Conservation (phyloP, 2,797 vertebrate species). For the Pantherophis vulpinus region DNA sequence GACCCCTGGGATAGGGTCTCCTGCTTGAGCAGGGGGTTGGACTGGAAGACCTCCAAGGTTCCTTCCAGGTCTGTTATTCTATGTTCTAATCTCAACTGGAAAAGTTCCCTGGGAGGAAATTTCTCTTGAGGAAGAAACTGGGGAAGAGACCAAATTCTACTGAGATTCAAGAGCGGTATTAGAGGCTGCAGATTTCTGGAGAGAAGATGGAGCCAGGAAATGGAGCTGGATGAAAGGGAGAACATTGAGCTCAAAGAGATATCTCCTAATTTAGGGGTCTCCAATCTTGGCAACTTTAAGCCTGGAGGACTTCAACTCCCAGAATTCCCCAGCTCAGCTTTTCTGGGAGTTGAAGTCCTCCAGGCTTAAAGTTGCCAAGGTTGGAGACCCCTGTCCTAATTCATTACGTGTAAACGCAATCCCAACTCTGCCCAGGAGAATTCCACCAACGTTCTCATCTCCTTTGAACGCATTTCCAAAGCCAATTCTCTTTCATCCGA, state of each 20-base stretch:
- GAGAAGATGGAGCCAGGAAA: not conserved
- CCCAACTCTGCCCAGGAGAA: not conserved
- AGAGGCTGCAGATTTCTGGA: not conserved
- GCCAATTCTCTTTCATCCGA: not conserved
- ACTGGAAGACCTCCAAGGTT: too few relatives aligned
- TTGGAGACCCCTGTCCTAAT: too few relatives aligned
- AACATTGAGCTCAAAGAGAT: not conserved
- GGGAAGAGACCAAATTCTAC: not conserved
- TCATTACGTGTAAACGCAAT: not conserved
- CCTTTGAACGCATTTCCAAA: not conserved
- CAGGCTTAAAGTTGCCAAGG: too few relatives aligned
- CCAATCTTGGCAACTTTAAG: too few relatives aligned
- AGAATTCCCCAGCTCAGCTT: too few relatives aligned
- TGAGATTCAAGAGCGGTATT: not conserved
- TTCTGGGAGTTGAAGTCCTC: too few relatives aligned
- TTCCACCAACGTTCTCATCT: not conserved
- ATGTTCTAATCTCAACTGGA: not conserved
- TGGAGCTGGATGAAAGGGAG: not conserved
- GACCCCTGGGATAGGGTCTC: too few relatives aligned
- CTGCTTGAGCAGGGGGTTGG: too few relatives aligned
- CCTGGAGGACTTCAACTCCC: too few relatives aligned
- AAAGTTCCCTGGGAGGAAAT: not conserved
- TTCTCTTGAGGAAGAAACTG: not conserved
- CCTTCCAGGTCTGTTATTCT: not conserved
- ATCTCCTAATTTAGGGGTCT: not conserved